Evolutionary conservation across 2,113 vertebrate genomes (phyloP).

Genomic region (Apaloderma vittatum): DNA sequence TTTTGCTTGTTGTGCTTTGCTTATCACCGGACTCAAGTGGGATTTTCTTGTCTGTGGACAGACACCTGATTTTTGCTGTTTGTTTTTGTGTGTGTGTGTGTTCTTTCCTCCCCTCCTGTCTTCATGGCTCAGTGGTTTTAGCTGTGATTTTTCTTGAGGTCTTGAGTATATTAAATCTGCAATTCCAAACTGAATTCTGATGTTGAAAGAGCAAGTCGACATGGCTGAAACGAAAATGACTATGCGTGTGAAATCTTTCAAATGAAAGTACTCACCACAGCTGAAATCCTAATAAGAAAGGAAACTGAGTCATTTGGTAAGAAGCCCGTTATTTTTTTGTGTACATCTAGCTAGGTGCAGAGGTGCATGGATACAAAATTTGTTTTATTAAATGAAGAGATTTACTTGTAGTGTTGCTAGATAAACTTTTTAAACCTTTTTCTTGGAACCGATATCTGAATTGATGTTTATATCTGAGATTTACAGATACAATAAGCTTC

Average conservation of each 20-base stretch:
- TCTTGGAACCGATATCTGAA: neutral
- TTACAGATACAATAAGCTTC: neutral
- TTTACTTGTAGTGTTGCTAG: neutral
- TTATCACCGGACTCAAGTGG: neutral
- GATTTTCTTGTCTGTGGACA: neutral
- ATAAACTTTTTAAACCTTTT: neutral
- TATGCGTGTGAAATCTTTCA: neutral
- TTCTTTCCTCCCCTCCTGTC: fast-evolving
- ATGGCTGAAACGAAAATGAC: neutral
- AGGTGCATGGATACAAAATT: neutral
- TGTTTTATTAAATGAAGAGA: neutral
- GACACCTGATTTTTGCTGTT: too few relatives aligned
- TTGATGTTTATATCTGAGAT: neutral
- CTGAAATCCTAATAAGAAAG: neutral
- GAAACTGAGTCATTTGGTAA: neutral
- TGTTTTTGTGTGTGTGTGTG: neutral
- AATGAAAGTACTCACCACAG: neutral
- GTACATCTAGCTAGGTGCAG: neutral
- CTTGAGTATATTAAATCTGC: neutral
- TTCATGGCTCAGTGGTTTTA: neutral
- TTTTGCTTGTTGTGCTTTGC: neutral
- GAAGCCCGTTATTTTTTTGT: neutral
- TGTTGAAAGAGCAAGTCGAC: neutral
- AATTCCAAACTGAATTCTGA: neutral
- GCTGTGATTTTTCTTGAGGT: neutral